Percentiles rank a stretch among this genome's conserved stretches.
Conservation (phyloP, 2,888 invertebrate genomes). For the Achlya flavicornis region DNA sequence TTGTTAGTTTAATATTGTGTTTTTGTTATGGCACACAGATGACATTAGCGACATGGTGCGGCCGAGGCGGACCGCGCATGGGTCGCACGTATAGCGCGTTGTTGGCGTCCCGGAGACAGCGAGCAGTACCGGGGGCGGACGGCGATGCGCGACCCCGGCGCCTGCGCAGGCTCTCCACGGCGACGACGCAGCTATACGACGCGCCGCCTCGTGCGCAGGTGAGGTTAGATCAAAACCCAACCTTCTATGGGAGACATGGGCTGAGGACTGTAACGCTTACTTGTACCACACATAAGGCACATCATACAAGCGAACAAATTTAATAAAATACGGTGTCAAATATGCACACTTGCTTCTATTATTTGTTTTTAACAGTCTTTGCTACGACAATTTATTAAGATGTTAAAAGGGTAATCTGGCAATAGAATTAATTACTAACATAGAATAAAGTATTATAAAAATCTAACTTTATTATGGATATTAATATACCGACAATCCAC, state of each 20-base stretch:
- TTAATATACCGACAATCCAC: too few relatives aligned
- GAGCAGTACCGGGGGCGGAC: constrained; percentile 43
- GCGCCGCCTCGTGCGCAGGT: constrained; percentile 77
- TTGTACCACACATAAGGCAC: neutral
- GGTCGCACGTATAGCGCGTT: constrained; percentile 60
- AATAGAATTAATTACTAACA: too few relatives aligned
- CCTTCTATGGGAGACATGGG: constrained; percentile 37
- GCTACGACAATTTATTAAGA: too few relatives aligned
- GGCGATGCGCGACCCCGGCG: constrained; percentile 47
- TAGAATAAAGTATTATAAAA: too few relatives aligned
- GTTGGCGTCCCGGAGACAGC: constrained; percentile 53
- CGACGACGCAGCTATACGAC: constrained; percentile 70
- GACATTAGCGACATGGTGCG: constrained; percentile 73
- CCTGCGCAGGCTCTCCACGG: constrained; percentile 68
- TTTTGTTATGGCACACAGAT: constrained; percentile 44
- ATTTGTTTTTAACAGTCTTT: too few relatives aligned
- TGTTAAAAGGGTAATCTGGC: too few relatives aligned
- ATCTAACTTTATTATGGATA: too few relatives aligned
- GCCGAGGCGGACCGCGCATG: constrained; percentile 57
- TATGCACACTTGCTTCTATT: too few relatives aligned
- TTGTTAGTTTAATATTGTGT: too few relatives aligned
- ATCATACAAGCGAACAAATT: too few relatives aligned
- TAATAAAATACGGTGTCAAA: too few relatives aligned
- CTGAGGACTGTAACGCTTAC: constrained; percentile 30
- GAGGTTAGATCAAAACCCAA: constrained; percentile 63